These are phyloP conservation scores for Ondatra zibethicus DNA, from an alignment of 2,113 vertebrate species.

Conservation along the genomic window DNA sequence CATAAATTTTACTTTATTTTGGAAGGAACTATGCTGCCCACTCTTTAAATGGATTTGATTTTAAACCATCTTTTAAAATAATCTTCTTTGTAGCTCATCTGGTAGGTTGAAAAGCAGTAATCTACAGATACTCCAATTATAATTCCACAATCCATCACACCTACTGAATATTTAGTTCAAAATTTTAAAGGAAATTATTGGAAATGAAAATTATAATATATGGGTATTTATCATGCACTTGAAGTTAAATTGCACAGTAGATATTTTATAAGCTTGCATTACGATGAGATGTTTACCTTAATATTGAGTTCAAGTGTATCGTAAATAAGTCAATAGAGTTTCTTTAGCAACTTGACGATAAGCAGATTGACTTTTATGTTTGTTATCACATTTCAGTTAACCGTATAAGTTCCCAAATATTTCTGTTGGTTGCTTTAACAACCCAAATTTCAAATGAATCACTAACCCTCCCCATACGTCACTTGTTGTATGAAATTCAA, in stretches of 20 bases:
- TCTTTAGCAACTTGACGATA: not conserved
- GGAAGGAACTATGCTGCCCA: not conserved
- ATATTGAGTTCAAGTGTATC: not conserved
- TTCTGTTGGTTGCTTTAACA: not conserved
- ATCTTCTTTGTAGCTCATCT: not conserved
- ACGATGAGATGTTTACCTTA: not conserved
- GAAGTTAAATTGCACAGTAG: not conserved
- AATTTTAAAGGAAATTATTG: slow-evolving; percentile 36
- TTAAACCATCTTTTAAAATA: slow-evolving; percentile 11
- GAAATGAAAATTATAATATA: not conserved
- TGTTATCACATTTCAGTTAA: not conserved
- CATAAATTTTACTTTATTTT: not conserved
- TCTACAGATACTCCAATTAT: not conserved
- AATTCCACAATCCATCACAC: not conserved
- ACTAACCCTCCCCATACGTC: not conserved
- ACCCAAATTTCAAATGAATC: not conserved
- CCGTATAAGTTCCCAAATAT: not conserved
- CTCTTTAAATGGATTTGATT: not conserved
- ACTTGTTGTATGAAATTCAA: not conserved
- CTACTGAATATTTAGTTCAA: not conserved
- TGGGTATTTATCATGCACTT: not conserved
- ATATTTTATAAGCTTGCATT: not conserved
- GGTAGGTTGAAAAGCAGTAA: not conserved
- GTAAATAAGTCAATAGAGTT: not conserved
- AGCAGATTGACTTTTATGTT: not conserved